A percentile compares a stretch with the other conserved stretches of the same genome.
These are phyloP conservation scores for Prietella phreatophila DNA, from an alignment of 2,113 vertebrate genomes.

Conservation along the genomic window DNA sequence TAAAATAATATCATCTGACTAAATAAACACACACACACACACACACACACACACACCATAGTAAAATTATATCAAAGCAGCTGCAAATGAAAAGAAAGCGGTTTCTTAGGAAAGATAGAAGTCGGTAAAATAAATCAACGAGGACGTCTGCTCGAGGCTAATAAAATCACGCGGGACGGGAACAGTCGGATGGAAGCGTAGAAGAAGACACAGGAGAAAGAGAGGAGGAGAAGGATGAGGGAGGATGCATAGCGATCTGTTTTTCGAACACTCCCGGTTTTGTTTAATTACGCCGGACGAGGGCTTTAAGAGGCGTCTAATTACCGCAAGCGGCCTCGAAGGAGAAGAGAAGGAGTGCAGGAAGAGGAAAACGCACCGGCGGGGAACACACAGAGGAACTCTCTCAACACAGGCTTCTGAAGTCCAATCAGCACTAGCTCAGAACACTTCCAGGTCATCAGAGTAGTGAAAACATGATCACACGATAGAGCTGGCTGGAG, in stretches of 20 bases:
- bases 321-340: conserved; percentile 6
- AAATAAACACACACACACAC: background rate
- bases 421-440: background rate
- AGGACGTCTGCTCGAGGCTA: background rate
- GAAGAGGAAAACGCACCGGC: background rate
- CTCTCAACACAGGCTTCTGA: background rate
- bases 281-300: conserved; percentile 25
- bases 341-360: background rate
- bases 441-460: background rate
- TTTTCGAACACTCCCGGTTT: background rate
- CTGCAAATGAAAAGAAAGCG: background rate
- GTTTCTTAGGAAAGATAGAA: background rate
- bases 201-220: too few species aligned
- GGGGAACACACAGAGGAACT: background rate
- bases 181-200: background rate
- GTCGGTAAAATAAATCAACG: too few species aligned
- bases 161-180: background rate
- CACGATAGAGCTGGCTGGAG: background rate
- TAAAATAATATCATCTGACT: background rate
- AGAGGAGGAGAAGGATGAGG: conserved; percentile 1
- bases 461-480: background rate
- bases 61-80: background rate
- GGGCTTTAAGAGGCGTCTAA: conserved; percentile 6
- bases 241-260: background rate
- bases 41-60: background rate